Conservation (phyloP, 2,888 invertebrate species). For the Pollenia amentaria region DNA sequence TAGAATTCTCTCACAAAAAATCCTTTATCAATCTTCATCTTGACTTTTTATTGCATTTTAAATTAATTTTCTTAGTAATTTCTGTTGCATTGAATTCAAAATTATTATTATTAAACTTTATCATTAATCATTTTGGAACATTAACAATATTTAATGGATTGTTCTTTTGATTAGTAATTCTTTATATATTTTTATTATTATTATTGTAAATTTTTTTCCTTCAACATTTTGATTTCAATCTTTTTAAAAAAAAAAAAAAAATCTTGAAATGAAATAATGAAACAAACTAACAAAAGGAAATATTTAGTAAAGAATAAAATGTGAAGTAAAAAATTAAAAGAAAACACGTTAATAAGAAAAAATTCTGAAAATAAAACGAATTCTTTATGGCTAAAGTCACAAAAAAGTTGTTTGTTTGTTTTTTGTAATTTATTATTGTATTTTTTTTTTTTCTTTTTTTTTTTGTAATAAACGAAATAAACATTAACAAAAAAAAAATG, state of each 20-base stretch:
- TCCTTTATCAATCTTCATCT: neutral
- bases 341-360: neutral
- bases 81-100: conserved; percentile 12
- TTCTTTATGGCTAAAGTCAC: conserved; percentile 23
- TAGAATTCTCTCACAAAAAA: neutral
- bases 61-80: neutral
- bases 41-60: neutral
- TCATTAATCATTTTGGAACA: conserved; percentile 38
- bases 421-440: conserved; percentile 7
- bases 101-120: conserved; percentile 26
- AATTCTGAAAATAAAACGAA: conserved; percentile 16
- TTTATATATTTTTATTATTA: conserved; percentile 16
- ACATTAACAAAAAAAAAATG: neutral
- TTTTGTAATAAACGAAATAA: conserved; percentile 16
- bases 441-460: conserved; percentile 5
- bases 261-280: conserved; percentile 38
- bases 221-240: conserved; percentile 12
- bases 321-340: neutral
- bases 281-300: conserved; percentile 24
- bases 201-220: conserved; percentile 15
- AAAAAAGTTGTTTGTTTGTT: neutral
- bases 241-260: conserved; percentile 29
- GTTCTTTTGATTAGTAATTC: conserved; percentile 43
- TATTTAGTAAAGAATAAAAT: neutral
- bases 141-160: conserved; percentile 30